Base-by-base conservation (phyloP, 1,140 invertebrate species). In the Brachionus koreanus region DNA sequence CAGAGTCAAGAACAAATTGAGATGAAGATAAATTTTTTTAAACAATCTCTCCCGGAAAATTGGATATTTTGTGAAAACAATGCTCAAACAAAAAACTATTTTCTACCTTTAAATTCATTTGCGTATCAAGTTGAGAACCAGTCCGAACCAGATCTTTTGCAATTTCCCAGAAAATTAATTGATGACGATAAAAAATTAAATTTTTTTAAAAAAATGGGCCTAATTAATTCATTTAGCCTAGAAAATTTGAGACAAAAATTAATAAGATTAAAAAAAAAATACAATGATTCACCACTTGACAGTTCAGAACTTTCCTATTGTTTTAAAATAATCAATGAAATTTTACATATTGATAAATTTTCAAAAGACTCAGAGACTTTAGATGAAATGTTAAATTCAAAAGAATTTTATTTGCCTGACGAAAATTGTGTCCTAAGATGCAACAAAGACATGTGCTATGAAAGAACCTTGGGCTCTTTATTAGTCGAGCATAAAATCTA, bases 131-230 rank as follows among this genome's bases (percentile, higher is more conserved):
- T 74, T 33, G 16, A 46, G 23, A 46, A 74, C 43, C 42, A 4
- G 25, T 7, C 7, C 5, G 69, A 46, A 25, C 69, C 69, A 3
- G 39, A 46, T 46, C 23, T 74, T 1, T 9, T 74, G 10, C 39
- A 74, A 74, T 74, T 74, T 23, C 39, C 69, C 19, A 29, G 12
- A 43, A 19, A 13, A 7, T 16, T 25, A 1, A 12, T 46, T 13
- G 23, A 46, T 13, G 69, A 74, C 25, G 42, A 74, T 16, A 74
- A 74, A 46, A 74, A 43, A 25, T 1, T 10, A 3, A 43, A 74
- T 46, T 74, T 74, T 46, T 74, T 74, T 19, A 25, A 23, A 46
- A 43, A 46, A 74, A 74, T 74, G 69, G 69, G 69, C 10, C n/a
- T 74, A 46, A 43, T 19, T 25, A 19, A 74, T 10, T 13, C 16